Conservation (phyloP, 2,888 invertebrate species). For the Caenorhabditis sinica region DNA sequence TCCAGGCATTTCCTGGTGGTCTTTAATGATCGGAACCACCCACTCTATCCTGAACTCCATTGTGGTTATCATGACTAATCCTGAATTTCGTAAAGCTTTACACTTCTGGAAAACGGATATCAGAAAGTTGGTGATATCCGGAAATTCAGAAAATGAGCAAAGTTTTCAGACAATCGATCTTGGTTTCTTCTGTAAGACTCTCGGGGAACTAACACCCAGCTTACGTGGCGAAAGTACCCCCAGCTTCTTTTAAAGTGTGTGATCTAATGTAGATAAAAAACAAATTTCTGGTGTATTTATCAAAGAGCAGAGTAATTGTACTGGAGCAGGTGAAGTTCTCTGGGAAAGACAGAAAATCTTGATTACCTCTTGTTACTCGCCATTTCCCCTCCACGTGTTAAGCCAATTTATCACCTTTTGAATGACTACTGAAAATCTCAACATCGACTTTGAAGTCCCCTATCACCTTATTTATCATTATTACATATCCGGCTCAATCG, state of each 20-base stretch:
- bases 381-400: too few species aligned
- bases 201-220: neutral
- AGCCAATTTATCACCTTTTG: too few species aligned
- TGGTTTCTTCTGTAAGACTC: neutral
- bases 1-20: slow-evolving; percentile 29
- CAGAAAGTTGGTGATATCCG: neutral
- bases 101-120: slow-evolving; percentile 6
- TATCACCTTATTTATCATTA: slow-evolving; percentile 6
- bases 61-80: slow-evolving; percentile 41
- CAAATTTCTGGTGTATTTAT: too few species aligned
- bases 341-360: too few species aligned
- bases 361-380: too few species aligned
- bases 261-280: too few species aligned
- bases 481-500: slow-evolving; percentile 13
- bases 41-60: slow-evolving; percentile 32
- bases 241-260: too few species aligned
- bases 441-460: neutral
- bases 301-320: too few species aligned
- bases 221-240: too few species aligned
- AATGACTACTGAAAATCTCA: too few species aligned
- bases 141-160: neutral
- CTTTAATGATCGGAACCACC: slow-evolving; percentile 19
- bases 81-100: slow-evolving; percentile 30
- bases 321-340: too few species aligned
- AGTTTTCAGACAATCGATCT: slow-evolving; percentile 11